Evolutionary conservation across 2,888 invertebrate species (phyloP), one percentile per base, ranked within the genome.

Genomic region (Abrostola triplasia): DNA sequence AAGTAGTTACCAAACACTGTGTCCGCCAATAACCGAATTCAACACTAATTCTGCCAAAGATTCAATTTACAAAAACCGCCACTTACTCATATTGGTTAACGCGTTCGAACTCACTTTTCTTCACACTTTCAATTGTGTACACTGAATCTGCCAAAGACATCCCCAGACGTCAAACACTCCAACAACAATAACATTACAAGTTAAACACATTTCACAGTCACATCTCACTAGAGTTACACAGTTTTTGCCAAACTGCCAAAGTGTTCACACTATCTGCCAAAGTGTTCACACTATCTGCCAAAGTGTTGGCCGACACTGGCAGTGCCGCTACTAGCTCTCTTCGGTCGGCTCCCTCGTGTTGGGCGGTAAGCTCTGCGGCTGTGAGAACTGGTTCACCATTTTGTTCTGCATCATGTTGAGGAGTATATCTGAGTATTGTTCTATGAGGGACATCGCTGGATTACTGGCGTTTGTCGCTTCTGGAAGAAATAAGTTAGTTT

Each of bases 381-480:
- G 88, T 0, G 88, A 77, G 81, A 91, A 91, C 60, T 94, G 92
- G 69, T 89, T 92, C 51, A 94, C 93, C 92, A 95, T 92, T 76
- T 94, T 93, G 35, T 81, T 92, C 70, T 94, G 94, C 94, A 94
- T 93, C 90, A 94, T 93, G 75, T 95, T 95, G 50, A 95, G 94
- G 12, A 96, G 88, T 41, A 96, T 94, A 83, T 96, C 96, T 10
- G 96, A 95, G 85, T 96, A 96, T 77, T 96, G 95, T 71, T 96
- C 96, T 80, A 96, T 96, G 79, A 96, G 92, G 40, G 95, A 95
- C 89, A 93, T 89, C 2, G 92, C 92, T 9, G 92, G 90, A 73
- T 92, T 92, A 41, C 84, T 86, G 0, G 88, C 74, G 58, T 84
- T 84, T 13, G 81, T 84, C 5, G 88, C 84, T 71, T 93, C 93